Evolutionary conservation across 1,140 invertebrate species (phyloP).

Genomic region (Magallana ariakensis): DNA sequence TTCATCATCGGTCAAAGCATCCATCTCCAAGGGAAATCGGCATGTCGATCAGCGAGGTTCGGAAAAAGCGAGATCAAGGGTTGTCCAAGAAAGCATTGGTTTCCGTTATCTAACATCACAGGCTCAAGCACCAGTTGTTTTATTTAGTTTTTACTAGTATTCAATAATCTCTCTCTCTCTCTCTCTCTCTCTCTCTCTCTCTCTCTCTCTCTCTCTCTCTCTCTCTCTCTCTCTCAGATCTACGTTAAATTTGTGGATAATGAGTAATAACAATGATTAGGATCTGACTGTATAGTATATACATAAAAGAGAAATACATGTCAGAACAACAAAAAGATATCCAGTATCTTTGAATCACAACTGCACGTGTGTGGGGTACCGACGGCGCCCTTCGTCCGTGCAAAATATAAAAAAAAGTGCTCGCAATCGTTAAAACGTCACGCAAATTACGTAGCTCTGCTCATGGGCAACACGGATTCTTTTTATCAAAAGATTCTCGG

Average conservation of each 20-base stretch:
- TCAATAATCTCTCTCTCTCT: not conserved
- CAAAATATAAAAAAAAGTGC: not conserved
- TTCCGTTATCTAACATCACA: not conserved
- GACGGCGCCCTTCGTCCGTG: not conserved
- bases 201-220: constrained; percentile 17
- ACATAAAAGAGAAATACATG: not conserved
- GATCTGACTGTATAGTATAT: not conserved
- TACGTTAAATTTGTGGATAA: not conserved
- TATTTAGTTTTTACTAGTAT: not conserved
- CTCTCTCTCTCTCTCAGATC: not conserved
- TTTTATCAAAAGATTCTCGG: constrained; percentile 14
- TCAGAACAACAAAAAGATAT: constrained; percentile 7
- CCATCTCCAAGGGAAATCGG: constrained; percentile 7
- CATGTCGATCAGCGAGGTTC: not conserved
- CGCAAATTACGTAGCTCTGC: not conserved
- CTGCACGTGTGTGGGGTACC: constrained; percentile 15
- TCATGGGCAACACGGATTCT: not conserved
- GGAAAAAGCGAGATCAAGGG: constrained; percentile 7
- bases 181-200: not conserved
- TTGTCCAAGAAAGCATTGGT: not conserved
- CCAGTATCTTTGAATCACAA: not conserved
- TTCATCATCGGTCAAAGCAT: constrained; percentile 18
- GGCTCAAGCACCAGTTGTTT: not conserved
- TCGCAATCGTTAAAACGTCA: constrained; percentile 28
- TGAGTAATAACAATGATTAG: constrained; percentile 9